Percentiles rank a stretch among this genome's conserved stretches.
Conservation (phyloP, 2,888 invertebrate genomes). For the Dichetophora obliterata region DNA sequence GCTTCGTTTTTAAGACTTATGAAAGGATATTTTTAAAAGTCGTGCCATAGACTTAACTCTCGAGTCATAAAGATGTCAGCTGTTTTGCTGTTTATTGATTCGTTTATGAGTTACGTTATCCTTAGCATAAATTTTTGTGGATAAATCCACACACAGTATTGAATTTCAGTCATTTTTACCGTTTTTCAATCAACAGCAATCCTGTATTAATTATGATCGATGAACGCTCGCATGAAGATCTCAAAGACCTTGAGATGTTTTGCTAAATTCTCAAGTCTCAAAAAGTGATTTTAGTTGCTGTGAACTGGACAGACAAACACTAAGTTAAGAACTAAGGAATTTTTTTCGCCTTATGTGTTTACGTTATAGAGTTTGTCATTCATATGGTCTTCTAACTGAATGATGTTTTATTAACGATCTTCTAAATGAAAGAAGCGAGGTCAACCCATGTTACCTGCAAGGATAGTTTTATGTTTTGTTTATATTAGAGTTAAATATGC, state of each 20-base stretch:
- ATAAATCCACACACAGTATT: background rate
- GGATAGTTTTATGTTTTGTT: conserved; percentile 23
- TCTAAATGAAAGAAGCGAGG: background rate
- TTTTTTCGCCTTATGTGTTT: conserved; percentile 3
- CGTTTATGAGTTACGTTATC: background rate
- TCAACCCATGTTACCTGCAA: background rate
- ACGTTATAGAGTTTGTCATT: background rate
- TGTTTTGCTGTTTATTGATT: background rate
- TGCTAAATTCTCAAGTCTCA: conserved; percentile 33
- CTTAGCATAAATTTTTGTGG: background rate
- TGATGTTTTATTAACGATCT: conserved; percentile 9
- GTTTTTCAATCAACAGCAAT: conserved; percentile 30
- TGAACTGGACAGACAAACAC: conserved; percentile 1
- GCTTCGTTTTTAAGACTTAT: background rate
- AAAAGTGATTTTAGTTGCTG: background rate
- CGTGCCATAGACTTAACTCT: background rate
- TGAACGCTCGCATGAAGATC: background rate
- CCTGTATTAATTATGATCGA: background rate
- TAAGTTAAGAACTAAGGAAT: background rate
- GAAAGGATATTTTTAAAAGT: conserved; percentile 13
- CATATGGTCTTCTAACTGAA: background rate
- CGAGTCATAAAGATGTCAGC: conserved; percentile 14
- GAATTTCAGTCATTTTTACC: conserved; percentile 10
- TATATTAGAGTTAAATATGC: background rate
- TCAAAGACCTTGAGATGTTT: background rate